Base-by-base conservation (phyloP, 2,797 vertebrate species). In the Myiotriccus ornatus region DNA sequence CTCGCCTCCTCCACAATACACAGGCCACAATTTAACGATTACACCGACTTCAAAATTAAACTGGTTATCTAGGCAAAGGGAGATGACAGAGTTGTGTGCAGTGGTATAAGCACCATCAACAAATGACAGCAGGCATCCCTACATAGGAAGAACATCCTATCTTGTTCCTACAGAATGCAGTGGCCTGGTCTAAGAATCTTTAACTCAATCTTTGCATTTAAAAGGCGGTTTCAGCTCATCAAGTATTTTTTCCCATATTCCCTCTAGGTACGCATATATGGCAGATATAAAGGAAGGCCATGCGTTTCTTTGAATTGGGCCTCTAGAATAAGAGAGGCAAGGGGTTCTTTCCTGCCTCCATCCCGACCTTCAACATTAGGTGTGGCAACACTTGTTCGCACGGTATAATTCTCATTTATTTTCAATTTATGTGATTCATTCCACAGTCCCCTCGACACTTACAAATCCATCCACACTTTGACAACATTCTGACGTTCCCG, bases 71-170 rank as follows among this genome's bases (percentile, higher is more conserved):
- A 53, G n/a, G 53, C 70, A 82, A 76, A 82, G 30, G 23, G 56
- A 84, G 37, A 80, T 93, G 74, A 93, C 84, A 96, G 89, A 93
- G 23, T 9, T 52, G 52, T 15, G 41, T 73, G 73, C 5, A 5
- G 69, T 21, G 17, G 24, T 83, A 65, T 17, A 56, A 89, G 65
- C 35, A 55, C 27, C 63, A 76, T 10, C 50, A 69, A 25, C 0
- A 0, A 87, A 50, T 13, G 35, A 22, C 77, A 95, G 43, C 50
- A 62, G n/a, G 57, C 57, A 39, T 56, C 70, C 32, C 28, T 52
- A 47, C 16, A 27, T 3, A 46, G 23, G 52, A 69, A 73, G 62
- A 28, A 32, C 28, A 46, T 47, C 39, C 39, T 27, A 1, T 74
- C 70, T 60, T 57, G 44, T 55, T 89, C 53, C 39, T 68, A 71